Evolutionary conservation across 2,797 vertebrate species (phyloP).

Genomic region (Pseudocheirus occidentalis): DNA sequence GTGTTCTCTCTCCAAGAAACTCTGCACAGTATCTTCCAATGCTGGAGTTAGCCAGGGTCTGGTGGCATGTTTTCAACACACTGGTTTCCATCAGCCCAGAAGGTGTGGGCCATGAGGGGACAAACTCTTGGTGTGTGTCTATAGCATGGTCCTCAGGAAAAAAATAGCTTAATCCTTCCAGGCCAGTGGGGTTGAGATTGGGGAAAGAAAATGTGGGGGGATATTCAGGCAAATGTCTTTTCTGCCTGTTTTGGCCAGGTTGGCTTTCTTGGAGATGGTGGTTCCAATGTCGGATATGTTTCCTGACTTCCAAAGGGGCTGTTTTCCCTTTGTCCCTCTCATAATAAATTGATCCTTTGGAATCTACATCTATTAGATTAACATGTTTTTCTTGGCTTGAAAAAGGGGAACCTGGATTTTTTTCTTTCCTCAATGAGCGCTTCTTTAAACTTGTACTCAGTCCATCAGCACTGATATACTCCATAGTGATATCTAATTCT

Average conservation of each 20-base stretch:
- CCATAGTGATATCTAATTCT: slow-evolving; percentile 87
- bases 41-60: slow-evolving; percentile 87
- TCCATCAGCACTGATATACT: slow-evolving; percentile 85
- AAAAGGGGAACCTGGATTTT: slow-evolving; percentile 53
- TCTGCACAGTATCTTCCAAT: slow-evolving; percentile 84
- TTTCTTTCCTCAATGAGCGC: slow-evolving; percentile 63
- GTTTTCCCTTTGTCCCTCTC: slow-evolving; percentile 46
- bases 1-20: slow-evolving; percentile 82
- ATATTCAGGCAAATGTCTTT: slow-evolving; percentile 79
- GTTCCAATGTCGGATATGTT: not conserved
- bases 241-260: slow-evolving; percentile 65
- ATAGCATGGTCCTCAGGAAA: slow-evolving; percentile 91
- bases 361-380: slow-evolving; percentile 55
- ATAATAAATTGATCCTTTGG: slow-evolving; percentile 18
- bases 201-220: slow-evolving; percentile 81
- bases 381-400: slow-evolving; percentile 24
- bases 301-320: slow-evolving; percentile 38
- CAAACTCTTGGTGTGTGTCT: slow-evolving; percentile 71
- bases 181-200: slow-evolving; percentile 85
- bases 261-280: slow-evolving; percentile 27
- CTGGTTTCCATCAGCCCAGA: slow-evolving; percentile 86
- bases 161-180: slow-evolving; percentile 88
- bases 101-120: slow-evolving; percentile 88
- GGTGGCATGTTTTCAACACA: slow-evolving; percentile 83
- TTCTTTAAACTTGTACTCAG: slow-evolving; percentile 75